Evolutionary conservation across 2,113 vertebrate species (phyloP), one percentile per base, ranked within the genome.

Genomic region (Onychostoma macrolepis): DNA sequence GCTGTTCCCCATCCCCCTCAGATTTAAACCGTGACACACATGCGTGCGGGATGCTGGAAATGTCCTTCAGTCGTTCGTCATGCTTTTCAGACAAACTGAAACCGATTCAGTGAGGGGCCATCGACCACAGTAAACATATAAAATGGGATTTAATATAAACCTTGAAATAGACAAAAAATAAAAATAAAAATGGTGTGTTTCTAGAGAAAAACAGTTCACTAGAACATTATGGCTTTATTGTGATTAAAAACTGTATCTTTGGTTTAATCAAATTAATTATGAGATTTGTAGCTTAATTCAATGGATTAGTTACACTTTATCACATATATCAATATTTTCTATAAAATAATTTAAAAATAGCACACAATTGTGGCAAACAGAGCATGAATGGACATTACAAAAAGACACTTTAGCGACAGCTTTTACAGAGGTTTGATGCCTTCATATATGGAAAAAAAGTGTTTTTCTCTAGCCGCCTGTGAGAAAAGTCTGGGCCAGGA

Each of bases 41-140:
- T 71, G 19, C 45, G 38, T 61, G 41, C 77, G 50, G 19, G 48
- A 79, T 17, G 43, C 38, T 79, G 75, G 26, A 83, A 89, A 89
- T 80, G 88, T 86, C 88, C 86, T 89, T 89, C 86, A 89, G 84
- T 56, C 15, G 53, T 50, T 87, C 63, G 80, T 67, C 81, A 80
- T 17, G 80, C 84, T 89, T 89, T 87, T 88, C 79, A 77, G 83
- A 65, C 80, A 56, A 83, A 87, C 71, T 77, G 50, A 82, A 86
- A 83, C 63, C 15, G 41, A 87, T 86, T 80, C 15, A 24, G 63
- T 17, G 80, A 81, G 48, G 80, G 71, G 50, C 50, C 83, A 72
- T 50, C 30, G 36, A 84, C 83, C 83, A 33, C 69, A 80, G 84
- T 86, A 89, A 86, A 88, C 86, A 86, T 85, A 63, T 69, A 28